These are phyloP conservation scores for Crocuta crocuta DNA, from an alignment of 2,113 vertebrate species.

Conservation along the genomic window DNA sequence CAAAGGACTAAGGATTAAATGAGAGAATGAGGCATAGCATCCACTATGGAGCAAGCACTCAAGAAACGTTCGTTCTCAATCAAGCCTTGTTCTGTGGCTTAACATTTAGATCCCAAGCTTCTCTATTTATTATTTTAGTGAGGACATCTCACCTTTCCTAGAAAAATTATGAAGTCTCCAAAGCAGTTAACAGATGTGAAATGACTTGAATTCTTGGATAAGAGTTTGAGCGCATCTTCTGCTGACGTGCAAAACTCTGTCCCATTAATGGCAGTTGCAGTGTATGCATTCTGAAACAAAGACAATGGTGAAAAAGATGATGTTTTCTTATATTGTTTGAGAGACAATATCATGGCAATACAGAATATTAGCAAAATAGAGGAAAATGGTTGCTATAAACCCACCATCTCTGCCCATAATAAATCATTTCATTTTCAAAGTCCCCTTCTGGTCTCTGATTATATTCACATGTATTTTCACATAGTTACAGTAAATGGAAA, in stretches of 20 bases:
- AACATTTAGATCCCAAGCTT: background rate
- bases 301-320: background rate
- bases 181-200: constrained; percentile 81
- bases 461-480: background rate
- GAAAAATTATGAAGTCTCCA: constrained; percentile 87
- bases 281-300: constrained; percentile 87
- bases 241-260: constrained; percentile 89
- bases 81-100: background rate
- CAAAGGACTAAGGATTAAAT: background rate
- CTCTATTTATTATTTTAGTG: background rate
- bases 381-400: background rate
- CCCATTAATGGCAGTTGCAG: constrained; percentile 87
- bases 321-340: background rate
- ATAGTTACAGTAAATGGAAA: background rate
- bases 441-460: background rate
- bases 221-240: constrained; percentile 82
- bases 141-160: constrained; percentile 87
- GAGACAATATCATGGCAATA: background rate
- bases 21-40: background rate
- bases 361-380: background rate
- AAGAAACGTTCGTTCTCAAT: background rate
- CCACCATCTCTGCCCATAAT: background rate
- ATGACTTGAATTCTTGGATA: constrained; percentile 82
- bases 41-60: too few species aligned
- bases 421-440: background rate